Percentiles rank a stretch among this genome's conserved stretches.
Evolutionary conservation across 2,113 vertebrate species (phyloP).

Genomic region (Chamaea fasciata): DNA sequence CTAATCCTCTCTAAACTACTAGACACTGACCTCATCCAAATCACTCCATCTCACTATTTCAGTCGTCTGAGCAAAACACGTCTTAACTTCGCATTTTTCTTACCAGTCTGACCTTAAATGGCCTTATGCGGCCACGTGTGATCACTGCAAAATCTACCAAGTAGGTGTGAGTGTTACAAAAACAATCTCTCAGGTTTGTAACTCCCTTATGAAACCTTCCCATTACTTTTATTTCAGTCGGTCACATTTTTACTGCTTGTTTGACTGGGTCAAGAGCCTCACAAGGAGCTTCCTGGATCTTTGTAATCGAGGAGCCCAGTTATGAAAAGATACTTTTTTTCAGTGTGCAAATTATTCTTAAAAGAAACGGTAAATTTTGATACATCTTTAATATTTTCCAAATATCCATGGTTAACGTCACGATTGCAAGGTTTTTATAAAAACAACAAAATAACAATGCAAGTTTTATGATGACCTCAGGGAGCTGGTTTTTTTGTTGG

Average conservation of each 20-base stretch:
- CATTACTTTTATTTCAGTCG: not conserved
- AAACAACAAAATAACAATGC: fast-evolving
- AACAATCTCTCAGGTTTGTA: not conserved
- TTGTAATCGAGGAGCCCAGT: fast-evolving
- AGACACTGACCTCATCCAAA: conserved; percentile 23
- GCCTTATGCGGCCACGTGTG: not conserved
- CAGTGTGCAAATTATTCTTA: fast-evolving
- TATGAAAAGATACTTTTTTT: not conserved
- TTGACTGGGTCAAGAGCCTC: not conserved
- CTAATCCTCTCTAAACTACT: conserved; percentile 39
- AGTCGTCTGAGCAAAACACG: not conserved
- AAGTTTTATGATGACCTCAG: not conserved
- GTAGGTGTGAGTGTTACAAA: not conserved
- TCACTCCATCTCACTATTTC: not conserved
- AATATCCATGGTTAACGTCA: not conserved
- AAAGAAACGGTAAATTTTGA: not conserved
- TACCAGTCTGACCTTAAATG: not conserved
- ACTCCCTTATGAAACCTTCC: not conserved
- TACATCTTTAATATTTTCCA: not conserved
- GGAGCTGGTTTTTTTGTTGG: fast-evolving
- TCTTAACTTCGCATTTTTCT: not conserved
- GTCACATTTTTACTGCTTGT: not conserved
- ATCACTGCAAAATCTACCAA: not conserved
- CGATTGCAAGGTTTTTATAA: not conserved
- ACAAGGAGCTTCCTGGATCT: not conserved